Evolutionary conservation across 1,140 invertebrate species (phyloP), one percentile per base, ranked within the genome.

Genomic region (Drosophila saltans): DNA sequence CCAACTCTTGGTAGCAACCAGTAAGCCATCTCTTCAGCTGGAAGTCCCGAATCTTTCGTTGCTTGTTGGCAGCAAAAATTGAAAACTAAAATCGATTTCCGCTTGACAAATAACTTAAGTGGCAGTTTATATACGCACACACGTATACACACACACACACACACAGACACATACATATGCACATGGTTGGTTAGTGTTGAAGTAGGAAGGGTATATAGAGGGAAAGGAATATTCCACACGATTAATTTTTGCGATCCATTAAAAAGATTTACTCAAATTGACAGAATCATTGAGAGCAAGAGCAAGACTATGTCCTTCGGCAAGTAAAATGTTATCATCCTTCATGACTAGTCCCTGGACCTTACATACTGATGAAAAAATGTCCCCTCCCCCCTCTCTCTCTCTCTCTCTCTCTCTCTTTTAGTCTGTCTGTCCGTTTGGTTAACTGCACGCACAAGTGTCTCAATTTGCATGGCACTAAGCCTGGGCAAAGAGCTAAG

Each of bases 221-320:
- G 45, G 45, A 52, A 9, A 26, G 78, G 75, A 78, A 89, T 88
- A 88, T 88, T 88, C 84, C 84, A 84, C 80, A 84, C 83, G 83
- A 80, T 88, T 82, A 76, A 88, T 86, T 77, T 86, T 83, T 71
- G 45, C 64, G 57, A 72, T 68, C 65, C 60, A 88, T 88, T 88
- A 88, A 88, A 88, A 80, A 88, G 83, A 89, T 88, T 88, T 88
- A 89, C 84, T 89, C 83, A 88, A 89, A 88, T 89, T 88, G 83
- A 89, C 83, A 89, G 80, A 88, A 83, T 78, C 84, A 78, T 72
- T 73, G 80, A 66, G 80, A 58, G 55, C 24, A 69, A 26, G 62
- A 33, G 55, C 24, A 69, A 26, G 62, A 33, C 62, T 43, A 56
- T 76, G 74, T 76, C 74, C 73, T 76, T 76, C 66, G 28, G 40